Percentiles rank a stretch among this genome's conserved stretches.
phyloP scores from a whole-genome alignment of 2,113 vertebrate species.

The Centropristis striata region DNA sequence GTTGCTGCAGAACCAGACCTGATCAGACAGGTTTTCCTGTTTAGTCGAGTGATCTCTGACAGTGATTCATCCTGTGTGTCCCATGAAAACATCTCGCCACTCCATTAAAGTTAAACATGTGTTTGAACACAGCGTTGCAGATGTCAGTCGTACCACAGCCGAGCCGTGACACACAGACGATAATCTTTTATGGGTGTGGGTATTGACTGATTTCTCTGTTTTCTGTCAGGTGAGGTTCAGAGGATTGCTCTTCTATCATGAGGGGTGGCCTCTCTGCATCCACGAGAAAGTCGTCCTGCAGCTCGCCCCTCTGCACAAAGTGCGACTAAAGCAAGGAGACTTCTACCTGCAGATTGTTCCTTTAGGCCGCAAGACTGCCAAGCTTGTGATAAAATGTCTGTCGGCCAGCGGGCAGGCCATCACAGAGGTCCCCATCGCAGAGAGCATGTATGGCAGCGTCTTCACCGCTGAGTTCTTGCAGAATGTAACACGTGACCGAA shows the following conservation, averaged over 20 bases:
- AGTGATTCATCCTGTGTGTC: conserved; percentile 54
- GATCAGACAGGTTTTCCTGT: conserved; percentile 73
- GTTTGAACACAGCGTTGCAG: conserved; percentile 58
- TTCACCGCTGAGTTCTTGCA: conserved; percentile 89
- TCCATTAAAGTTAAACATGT: conserved; percentile 62
- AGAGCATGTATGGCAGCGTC: conserved; percentile 87
- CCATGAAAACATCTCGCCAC: conserved; percentile 46
- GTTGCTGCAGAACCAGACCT: conserved; percentile 69
- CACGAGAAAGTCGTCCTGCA: conserved; percentile 88
- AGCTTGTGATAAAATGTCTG: conserved; percentile 89
- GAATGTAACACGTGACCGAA: conserved; percentile 84
- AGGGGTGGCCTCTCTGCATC: conserved; percentile 90
- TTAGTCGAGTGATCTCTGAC: conserved; percentile 9
- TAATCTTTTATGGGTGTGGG: conserved; percentile 19
- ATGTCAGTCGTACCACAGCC: conserved; percentile 38
- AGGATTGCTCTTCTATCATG: conserved; percentile 87
- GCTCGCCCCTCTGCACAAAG: conserved; percentile 87
- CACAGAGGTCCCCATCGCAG: conserved; percentile 84
- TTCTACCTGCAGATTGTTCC: conserved; percentile 89
- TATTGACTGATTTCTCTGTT: conserved; percentile 46
- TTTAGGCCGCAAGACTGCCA: conserved; percentile 84
- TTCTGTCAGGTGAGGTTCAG: conserved; percentile 84
- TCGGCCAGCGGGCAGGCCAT: conserved; percentile 84
- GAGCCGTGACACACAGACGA: conserved; percentile 29
- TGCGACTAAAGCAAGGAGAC: conserved; percentile 87